Evolutionary conservation across 2,797 vertebrate genomes (phyloP), one percentile per base, ranked within the genome.

Genomic region (Poeciliopsis presidionis): DNA sequence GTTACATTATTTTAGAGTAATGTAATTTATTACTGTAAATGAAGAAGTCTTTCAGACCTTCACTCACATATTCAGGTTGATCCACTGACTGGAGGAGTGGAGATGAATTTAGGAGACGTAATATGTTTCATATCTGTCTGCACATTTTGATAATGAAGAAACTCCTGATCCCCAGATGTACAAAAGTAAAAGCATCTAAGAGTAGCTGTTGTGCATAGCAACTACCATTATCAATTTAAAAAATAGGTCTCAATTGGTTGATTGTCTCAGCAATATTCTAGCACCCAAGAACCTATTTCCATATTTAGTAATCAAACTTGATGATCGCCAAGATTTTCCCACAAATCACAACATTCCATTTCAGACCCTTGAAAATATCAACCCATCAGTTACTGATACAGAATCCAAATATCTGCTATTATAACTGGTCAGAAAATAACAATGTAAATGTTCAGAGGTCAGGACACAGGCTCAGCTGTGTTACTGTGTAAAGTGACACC

Each of bases 41-140:
- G 39, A 89, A 78, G 76, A 86, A 72, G 71, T 76, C 43, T 75
- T 91, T 76, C 39, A 72, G 65, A 55, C 74, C 84, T 73, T 81
- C 39, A 87, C 61, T 43, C 73, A 59, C 73, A 81, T 89, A 95
- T 88, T 90, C 91, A 92, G 89, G 89, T 91, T 93, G 94, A 94
- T 94, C 93, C 88, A 91, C 90, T 89, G 61, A 65, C 16, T 20
- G 61, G 18, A 22, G 30, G 61, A 63, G 36, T 11, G 18, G 92
- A 94, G 22, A 25, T 53, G 0, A 91, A 94, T 57, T 92, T 90
- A 91, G 25, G 84, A 75, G 87, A 83, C 92, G 93, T 79, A 87
- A 84, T 88, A 89, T 75, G 87, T 91, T 93, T 89, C 83, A 79
- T 36, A 90, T 91, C 83, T 78, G 36, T 81, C 84, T 82, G 59